Evolutionary conservation across 2,888 invertebrate genomes (phyloP), one percentile per base, ranked within the genome.

Genomic region (Herminia tarsipennalis): DNA sequence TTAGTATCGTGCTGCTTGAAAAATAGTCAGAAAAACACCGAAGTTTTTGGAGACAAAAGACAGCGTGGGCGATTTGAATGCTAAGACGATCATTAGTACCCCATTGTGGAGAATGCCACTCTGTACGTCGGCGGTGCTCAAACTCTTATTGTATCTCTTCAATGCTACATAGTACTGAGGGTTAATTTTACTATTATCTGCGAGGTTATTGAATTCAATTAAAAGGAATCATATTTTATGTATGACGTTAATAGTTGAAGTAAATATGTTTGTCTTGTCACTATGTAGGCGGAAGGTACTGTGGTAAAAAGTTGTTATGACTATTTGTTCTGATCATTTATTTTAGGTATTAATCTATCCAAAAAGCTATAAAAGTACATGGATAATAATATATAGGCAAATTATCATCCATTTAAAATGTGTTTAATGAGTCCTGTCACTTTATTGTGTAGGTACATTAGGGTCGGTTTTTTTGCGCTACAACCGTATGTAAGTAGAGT

Each of bases 21-120:
- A 90, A 88, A 89, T 86, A 76, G 79, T 54, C 71, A 70, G 83
- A 85, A 89, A 88, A 89, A 83, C 74, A 72, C 63, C 67, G 76
- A 54, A 66, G 59, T 83, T 86, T 79, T 80, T 51, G 87, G 86
- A 90, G 88, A 91, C 90, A 90, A 90, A 86, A 82, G 86, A 54
- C 69, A 64, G 76, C 83, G 89, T 86, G 83, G 89, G 88, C 81
- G 85, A 86, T 81, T 79, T 86, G 86, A 89, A 89, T 89, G 89
- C 76, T 88, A 88, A 87, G 83, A 83, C 79, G 76, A 84, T 89
- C 90, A 90, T 91, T 90, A 91, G 88, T 60, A 63, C 29, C 59
- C 83, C 73, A 87, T 91, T 91, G 90, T 66, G 85, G 65, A 66
- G 35, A 32, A 47, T 47, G 36, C 46, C 46, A 41, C 24, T 41